Evolutionary conservation across 2,113 vertebrate genomes (phyloP), one percentile per base, ranked within the genome.

Genomic region (Cervus canadensis): DNA sequence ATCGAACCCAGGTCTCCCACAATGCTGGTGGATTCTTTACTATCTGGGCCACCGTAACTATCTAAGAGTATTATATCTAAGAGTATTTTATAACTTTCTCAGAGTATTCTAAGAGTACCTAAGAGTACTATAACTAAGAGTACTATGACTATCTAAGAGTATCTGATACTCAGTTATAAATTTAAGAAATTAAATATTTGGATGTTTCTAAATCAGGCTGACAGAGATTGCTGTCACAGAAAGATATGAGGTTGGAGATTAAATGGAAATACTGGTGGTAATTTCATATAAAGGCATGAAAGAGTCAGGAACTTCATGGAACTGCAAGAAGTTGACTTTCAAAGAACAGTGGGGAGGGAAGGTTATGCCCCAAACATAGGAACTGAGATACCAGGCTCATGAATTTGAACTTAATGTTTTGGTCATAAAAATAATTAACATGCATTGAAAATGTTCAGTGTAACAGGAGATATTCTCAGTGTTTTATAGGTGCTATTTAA

Each of bases 111-210:
- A 71, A 36, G 64, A 36, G 64, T n/a, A 67, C 64, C 64, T 67
- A 67, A 36, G 64, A 71, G n/a, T 36, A 71, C n/a, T 71, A 5
- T 71, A 36, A 71, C 17, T 11, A 71, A 36, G n/a, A 71, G 0
- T 71, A 71, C 36, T 71, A 71, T 71, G n/a, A 71, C 64, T 71
- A n/a, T n/a, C 33, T 67, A 36, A 71, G 67, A 71, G 19, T 71
- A 71, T 23, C 67, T 74, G 36, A 74, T 74, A 40, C n/a, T 74
- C n/a, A 81, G 48, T n/a, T 78, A 28, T 28, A 52, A 28, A 40
- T 94, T 71, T 90, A 91, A 87, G 33, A 94, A 96, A 85, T 90
- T 48, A 87, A 79, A 48, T 90, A 78, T 86, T 90, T 87, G 19
- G 26, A 43, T 91, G 2, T 95, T 97, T 62, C n/a, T 84, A 88